Evolutionary conservation across 2,113 vertebrate species (phyloP), one percentile per base, ranked within the genome.

Genomic region (Ageneiosus marmoratus): DNA sequence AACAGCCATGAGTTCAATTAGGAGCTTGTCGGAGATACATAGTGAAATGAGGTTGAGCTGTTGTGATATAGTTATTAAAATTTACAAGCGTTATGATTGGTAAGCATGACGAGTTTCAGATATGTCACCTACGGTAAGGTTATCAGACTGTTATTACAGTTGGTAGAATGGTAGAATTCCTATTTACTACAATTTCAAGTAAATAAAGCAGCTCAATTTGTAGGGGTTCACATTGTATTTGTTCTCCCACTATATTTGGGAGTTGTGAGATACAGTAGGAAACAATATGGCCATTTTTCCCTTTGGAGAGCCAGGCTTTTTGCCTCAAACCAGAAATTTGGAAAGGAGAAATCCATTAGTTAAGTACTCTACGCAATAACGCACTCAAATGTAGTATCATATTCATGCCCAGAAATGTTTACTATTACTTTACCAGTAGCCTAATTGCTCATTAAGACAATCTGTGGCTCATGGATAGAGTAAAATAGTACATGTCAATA

Each of bases 401-500:
- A 60, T 53, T 74, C 2, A 46, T 60, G 15, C 67, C 56, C 58
- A 82, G 80, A 81, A 84, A 84, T 27, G 22, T 75, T 84, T 79
- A 58, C 74, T 67, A 72, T 84, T 79, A 63, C 15, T 29, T 62
- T 70, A 51, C 22, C 65, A 73, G 83, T 83, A 81, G 86, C 60
- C 65, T 72, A 72, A 72, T 72, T n/a, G 65, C 67, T 73, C 65
- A 84, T 78, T 83, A 78, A 34, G 37, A 62, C 24, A 79, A 51
- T 88, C 79, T 85, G 79, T 84, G 70, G 82, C 81, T 84, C 79
- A 83, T 80, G 77, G 83, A 84, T 67, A 79, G 76, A 55, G 82
- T 85, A 85, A 88, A 79, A 88, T 83, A 78, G 63, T 70, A 63
- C 79, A 32, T 83, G 76, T 67, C 65, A 84, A 74, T 76, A 86